Evolutionary conservation across 1,140 invertebrate species (phyloP).

Genomic region (Ectropis grisescens): DNA sequence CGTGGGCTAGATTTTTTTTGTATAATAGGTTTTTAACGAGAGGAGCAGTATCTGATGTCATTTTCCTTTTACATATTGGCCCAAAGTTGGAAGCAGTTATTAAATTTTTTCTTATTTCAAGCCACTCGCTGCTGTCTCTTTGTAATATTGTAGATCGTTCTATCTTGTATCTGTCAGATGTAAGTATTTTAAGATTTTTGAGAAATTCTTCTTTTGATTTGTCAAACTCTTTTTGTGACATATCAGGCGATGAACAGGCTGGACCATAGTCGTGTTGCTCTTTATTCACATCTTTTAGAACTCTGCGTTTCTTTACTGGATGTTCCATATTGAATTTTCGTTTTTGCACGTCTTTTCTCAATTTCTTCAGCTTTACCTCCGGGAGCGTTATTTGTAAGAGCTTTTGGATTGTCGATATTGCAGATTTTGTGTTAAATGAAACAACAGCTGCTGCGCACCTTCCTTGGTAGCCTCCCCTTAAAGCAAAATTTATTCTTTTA

Average conservation of each 20-base stretch:
- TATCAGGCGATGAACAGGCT: no score
- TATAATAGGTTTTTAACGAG: constrained; percentile 14
- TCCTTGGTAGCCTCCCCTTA: constrained; percentile 7
- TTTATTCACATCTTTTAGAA: no score
- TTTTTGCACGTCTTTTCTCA: no score
- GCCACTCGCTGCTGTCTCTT: constrained; percentile 12
- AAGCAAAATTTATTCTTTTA: constrained; percentile 21
- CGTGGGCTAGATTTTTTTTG: constrained; percentile 9
- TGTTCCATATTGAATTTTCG: no score
- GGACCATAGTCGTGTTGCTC: no score
- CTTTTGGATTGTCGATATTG: no score
- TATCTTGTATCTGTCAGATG: constrained; percentile 6
- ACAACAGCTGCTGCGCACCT: constrained; percentile 10
- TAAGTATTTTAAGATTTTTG: constrained; percentile 5
- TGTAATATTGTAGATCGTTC: constrained; percentile 9
- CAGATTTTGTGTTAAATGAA: constrained; percentile 9
- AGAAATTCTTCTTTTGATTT: no score
- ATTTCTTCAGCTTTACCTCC: no score
- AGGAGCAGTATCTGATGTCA: constrained; percentile 2
- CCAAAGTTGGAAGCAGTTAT: constrained; percentile 13
- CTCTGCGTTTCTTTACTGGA: no score
- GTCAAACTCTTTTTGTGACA: no score
- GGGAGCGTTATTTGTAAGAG: no score
- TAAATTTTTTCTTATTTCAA: constrained; percentile 14
- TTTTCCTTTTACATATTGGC: constrained; percentile 4